Evolutionary conservation across 2,113 vertebrate genomes (phyloP).

Genomic region (Theropithecus gelada): DNA sequence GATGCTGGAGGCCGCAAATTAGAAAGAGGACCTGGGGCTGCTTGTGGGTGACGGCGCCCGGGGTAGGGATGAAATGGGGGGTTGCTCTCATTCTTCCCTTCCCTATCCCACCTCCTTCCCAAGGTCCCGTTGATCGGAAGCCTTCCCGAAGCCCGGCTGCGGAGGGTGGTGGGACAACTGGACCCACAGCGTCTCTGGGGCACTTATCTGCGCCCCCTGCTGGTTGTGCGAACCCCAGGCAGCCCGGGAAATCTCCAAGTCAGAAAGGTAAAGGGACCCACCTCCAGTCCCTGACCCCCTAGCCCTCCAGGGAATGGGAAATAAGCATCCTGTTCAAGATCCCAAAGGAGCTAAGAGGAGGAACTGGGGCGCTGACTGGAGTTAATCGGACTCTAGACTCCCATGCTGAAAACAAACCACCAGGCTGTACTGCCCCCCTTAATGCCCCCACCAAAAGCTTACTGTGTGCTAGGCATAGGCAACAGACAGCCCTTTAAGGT

Average conservation of each 20-base stretch:
- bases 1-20: background rate
- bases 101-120: background rate
- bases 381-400: background rate
- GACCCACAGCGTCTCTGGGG: constrained; percentile 89
- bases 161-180: constrained; percentile 84
- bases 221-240: constrained; percentile 89
- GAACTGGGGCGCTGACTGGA: background rate
- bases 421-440: background rate
- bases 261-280: constrained; percentile 80
- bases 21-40: background rate
- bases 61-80: background rate
- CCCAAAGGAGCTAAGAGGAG: background rate
- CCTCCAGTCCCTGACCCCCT: background rate
- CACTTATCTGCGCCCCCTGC: constrained; percentile 87
- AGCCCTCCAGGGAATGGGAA: background rate
- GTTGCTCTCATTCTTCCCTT: background rate
- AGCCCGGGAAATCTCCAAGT: constrained; percentile 87
- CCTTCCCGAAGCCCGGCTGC: constrained; percentile 83
- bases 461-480: background rate
- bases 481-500: background rate
- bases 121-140: constrained; percentile 81
- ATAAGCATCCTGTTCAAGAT: background rate
- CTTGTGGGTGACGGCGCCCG: background rate
- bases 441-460: background rate
- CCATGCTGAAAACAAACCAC: background rate